Percentiles rank a stretch among this genome's conserved stretches.
Conservation (phyloP, 2,888 invertebrate genomes). For the Drosophila kuntzei region DNA sequence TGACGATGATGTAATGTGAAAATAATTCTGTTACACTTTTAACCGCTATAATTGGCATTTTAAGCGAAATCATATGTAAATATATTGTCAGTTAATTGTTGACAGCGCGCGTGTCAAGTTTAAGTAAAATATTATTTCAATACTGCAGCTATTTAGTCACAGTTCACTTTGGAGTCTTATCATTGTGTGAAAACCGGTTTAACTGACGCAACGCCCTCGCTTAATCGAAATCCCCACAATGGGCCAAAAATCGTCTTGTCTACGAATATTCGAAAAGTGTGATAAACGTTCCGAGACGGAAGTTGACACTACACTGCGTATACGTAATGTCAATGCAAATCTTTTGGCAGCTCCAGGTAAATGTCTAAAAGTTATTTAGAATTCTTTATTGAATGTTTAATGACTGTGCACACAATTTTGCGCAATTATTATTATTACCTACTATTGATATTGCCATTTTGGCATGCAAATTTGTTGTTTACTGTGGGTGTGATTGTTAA, state of each 20-base stretch:
- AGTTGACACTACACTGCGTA: slow-evolving; percentile 33
- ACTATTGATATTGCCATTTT: slow-evolving; percentile 61
- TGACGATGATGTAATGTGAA: slow-evolving; percentile 53
- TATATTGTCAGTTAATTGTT: slow-evolving; percentile 42
- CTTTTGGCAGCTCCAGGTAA: slow-evolving; percentile 47
- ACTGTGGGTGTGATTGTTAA: slow-evolving; percentile 42
- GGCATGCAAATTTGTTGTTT: slow-evolving; percentile 47
- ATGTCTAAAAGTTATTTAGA: slow-evolving; percentile 1
- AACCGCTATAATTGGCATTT: slow-evolving; percentile 19
- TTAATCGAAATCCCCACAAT: slow-evolving; percentile 33
- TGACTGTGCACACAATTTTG: slow-evolving; percentile 45
- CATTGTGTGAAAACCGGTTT: slow-evolving; percentile 46
- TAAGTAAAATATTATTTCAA: slow-evolving; percentile 27
- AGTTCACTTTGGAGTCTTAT: slow-evolving; percentile 9
- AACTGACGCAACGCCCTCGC: slow-evolving; percentile 20
- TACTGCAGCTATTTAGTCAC: slow-evolving; percentile 17
- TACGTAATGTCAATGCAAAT: slow-evolving; percentile 56
- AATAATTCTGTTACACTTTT: slow-evolving; percentile 46
- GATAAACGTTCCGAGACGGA: slow-evolving; percentile 7
- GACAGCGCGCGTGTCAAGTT: slow-evolving; percentile 33
- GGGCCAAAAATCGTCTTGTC: slow-evolving; percentile 57
- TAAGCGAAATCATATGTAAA: slow-evolving; percentile 23
- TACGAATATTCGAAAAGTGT: slow-evolving; percentile 28
- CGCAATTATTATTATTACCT: slow-evolving; percentile 53
- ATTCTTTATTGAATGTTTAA: slow-evolving; percentile 9